phyloP scores from a whole-genome alignment of 2,113 vertebrate species.

The Larimichthys crocea region DNA sequence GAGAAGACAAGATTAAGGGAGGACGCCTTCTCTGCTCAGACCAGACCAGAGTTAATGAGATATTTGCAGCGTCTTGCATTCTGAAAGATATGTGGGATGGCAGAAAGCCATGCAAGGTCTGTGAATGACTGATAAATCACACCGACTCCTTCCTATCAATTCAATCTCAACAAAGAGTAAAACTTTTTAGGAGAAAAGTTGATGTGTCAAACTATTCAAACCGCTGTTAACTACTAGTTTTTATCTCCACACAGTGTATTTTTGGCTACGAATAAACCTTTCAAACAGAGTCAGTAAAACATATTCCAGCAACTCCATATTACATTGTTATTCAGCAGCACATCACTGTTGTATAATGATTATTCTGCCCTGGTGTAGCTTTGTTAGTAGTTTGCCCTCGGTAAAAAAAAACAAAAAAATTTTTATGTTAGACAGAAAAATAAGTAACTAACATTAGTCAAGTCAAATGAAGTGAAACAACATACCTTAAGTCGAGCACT shows the following conservation, averaged over 20 bases:
- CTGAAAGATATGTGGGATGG: slow-evolving; percentile 48
- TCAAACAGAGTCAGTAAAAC: not conserved
- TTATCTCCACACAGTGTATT: too few relatives aligned
- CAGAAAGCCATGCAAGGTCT: slow-evolving; percentile 30
- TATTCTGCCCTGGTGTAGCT: not conserved
- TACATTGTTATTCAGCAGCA: not conserved
- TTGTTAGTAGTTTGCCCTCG: not conserved
- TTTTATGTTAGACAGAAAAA: not conserved
- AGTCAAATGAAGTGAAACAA: not conserved
- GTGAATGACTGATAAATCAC: slow-evolving; percentile 28
- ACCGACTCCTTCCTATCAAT: slow-evolving; percentile 2
- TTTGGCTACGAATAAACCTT: not conserved
- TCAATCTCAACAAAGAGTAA: slow-evolving; percentile 13
- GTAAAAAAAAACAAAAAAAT: not conserved
- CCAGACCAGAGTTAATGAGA: slow-evolving; percentile 72
- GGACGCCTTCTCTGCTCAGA: slow-evolving; percentile 69
- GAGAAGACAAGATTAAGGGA: slow-evolving; percentile 75
- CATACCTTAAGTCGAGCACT: not conserved
- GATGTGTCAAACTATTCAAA: not conserved
- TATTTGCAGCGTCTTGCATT: slow-evolving; percentile 69
- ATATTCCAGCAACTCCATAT: not conserved
- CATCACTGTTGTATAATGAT: not conserved
- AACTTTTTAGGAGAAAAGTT: not conserved
- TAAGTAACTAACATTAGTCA: not conserved
- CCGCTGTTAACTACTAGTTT: not conserved